Evolutionary conservation across 2,113 vertebrate species (phyloP), one percentile per base, ranked within the genome.

Genomic region (Perca flavescens): DNA sequence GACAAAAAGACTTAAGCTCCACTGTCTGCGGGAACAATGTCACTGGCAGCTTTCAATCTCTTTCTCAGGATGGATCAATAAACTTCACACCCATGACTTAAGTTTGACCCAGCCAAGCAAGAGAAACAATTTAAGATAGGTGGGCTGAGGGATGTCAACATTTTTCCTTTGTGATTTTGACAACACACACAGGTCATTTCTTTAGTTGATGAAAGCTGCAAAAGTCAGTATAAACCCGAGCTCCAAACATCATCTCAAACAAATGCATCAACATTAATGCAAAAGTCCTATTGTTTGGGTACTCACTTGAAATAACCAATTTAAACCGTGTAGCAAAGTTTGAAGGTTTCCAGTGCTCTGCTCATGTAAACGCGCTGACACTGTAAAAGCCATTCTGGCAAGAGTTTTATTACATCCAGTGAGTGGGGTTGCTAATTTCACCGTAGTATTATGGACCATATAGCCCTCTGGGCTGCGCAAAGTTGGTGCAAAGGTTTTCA

Each of bases 61-160:
- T 50, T 62, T 68, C 74, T 68, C 52, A 19, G 54, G 61, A n/a
- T 2, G 17, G 71, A 92, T 92, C 89, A 31, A 90, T 92, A 89
- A 62, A 69, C 66, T 58, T 86, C 78, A 76, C 77, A 67, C 34
- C 25, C 57, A 16, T 22, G 68, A 77, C 47, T 61, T 21, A 69
- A 76, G 53, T 82, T 80, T 31, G 68, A 87, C 71, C 69, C 61
- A 49, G 60, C 58, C 57, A 74, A 72, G 34, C 72, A 56, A 77
- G 58, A 75, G 61, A 74, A 80, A 83, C 66, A 31, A 74, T 77
- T 78, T 36, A 58, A 31, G 66, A 76, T 21, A 13, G 19, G 8
- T 36, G 31, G 36, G 57, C 57, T 67, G 57, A 71, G 46, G 50
- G 74, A 62, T 56, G 74, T 86, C 73, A 77, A 54, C 52, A 60